A percentile compares a stretch with the other conserved stretches of the same genome.
These are phyloP conservation scores for Acrocephalus arundinaceus DNA, from an alignment of 2,113 vertebrate species.

Conservation along the genomic window DNA sequence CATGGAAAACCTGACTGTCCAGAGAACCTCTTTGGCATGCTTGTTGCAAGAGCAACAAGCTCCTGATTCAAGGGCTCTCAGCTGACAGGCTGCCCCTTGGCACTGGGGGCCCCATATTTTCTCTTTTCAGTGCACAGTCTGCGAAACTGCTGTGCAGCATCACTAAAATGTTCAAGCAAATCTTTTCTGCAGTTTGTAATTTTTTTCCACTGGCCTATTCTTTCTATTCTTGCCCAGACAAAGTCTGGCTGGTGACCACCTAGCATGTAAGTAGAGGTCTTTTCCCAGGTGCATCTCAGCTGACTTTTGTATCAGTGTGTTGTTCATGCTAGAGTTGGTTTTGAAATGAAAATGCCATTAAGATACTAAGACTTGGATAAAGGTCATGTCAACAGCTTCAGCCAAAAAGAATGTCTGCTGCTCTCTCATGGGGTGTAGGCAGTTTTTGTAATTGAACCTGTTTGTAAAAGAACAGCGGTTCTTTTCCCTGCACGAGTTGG, in stretches of 20 bases:
- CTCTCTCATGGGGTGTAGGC: neutral
- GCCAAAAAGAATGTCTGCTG: neutral
- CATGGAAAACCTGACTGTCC: neutral
- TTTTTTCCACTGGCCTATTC: neutral
- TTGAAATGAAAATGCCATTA: neutral
- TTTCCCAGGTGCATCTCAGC: neutral
- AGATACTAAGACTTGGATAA: neutral
- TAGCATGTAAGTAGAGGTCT: neutral
- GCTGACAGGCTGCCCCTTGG: neutral
- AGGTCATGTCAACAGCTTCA: neutral
- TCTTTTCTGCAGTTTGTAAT: neutral
- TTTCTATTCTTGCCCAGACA: neutral
- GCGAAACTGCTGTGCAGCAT: rapidly evolving
- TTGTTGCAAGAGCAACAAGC: neutral
- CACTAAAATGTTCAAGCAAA: neutral
- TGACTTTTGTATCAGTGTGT: neutral
- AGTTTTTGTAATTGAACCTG: neutral
- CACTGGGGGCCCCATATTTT: neutral
- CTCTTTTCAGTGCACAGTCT: neutral
- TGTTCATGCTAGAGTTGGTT: neutral
- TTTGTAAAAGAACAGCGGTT: neutral
- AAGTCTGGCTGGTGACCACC: neutral
- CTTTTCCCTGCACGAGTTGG: neutral
- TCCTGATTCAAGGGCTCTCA: neutral
- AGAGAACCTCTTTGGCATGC: neutral